A percentile compares a stretch with the other conserved stretches of the same genome.
Conservation (phyloP, 2,797 vertebrate genomes). For the Enteromius trimaculatus region DNA sequence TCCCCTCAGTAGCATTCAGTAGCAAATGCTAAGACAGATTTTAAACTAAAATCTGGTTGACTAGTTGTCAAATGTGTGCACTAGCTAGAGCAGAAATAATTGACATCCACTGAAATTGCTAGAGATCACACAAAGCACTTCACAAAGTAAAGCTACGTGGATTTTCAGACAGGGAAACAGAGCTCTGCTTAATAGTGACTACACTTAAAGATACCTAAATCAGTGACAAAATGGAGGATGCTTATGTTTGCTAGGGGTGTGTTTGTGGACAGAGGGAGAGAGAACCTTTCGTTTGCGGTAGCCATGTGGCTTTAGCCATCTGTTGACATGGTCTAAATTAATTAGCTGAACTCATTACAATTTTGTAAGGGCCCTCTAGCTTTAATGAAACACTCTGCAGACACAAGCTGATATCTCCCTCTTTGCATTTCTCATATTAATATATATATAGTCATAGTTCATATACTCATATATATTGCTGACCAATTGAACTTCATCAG, state of each 20-base stretch:
- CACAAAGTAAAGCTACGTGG: not conserved
- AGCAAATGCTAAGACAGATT: not conserved
- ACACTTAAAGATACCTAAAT: slow-evolving; percentile 23
- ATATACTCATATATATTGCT: not conserved
- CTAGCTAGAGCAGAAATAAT: not conserved
- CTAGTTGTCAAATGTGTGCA: not conserved
- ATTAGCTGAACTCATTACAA: slow-evolving; percentile 82
- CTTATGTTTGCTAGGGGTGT: slow-evolving; percentile 39
- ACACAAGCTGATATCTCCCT: slow-evolving; percentile 51
- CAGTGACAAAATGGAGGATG: slow-evolving; percentile 47
- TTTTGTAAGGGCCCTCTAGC: slow-evolving; percentile 74
- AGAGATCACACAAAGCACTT: not conserved
- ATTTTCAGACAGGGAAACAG: not conserved
- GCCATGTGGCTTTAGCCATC: slow-evolving; percentile 83
- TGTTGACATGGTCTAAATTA: slow-evolving; percentile 83
- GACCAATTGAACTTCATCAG: not conserved
- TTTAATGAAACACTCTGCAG: slow-evolving; percentile 66
- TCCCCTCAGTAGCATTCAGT: not conserved
- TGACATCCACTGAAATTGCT: not conserved
- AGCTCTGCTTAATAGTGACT: not conserved
- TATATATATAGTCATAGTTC: not conserved
- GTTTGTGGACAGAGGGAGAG: slow-evolving; percentile 42
- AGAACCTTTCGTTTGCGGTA: slow-evolving; percentile 71
- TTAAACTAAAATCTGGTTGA: not conserved
- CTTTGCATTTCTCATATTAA: slow-evolving; percentile 31